A percentile compares a stretch with the other conserved stretches of the same genome.
These are phyloP conservation scores for Ephialtes manifestator DNA, from an alignment of 2,888 invertebrate genomes.

Conservation along the genomic window DNA sequence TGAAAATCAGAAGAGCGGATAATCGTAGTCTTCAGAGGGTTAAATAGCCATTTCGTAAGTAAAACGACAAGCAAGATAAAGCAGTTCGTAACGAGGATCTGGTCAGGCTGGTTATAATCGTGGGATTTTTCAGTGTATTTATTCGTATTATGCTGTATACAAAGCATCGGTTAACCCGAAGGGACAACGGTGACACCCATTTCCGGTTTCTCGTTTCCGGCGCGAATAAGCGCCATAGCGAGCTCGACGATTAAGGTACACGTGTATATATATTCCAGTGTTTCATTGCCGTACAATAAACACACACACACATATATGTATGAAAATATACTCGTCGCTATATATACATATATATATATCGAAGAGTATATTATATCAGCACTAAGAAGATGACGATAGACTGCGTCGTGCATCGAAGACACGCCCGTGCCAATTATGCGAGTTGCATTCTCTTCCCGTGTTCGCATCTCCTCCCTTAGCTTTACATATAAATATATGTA, in stretches of 20 bases:
- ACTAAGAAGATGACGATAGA: slow-evolving; percentile 65
- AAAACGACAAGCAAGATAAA: slow-evolving; percentile 55
- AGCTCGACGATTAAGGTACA: slow-evolving; percentile 68
- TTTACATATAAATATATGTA: slow-evolving; percentile 18
- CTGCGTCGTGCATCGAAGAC: slow-evolving; percentile 67
- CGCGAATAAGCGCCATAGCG: slow-evolving; percentile 53
- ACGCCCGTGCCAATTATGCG: slow-evolving; percentile 82
- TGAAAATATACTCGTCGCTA: too few species aligned
- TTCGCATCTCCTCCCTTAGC: slow-evolving; percentile 48
- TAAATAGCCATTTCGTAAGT: not conserved
- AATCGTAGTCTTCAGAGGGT: too few species aligned
- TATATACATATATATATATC: slow-evolving; percentile 48
- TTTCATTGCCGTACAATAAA: slow-evolving; percentile 6
- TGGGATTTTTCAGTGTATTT: slow-evolving; percentile 42
- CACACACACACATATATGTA: too few species aligned
- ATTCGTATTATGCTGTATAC: slow-evolving; percentile 54
- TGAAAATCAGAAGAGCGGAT: too few species aligned
- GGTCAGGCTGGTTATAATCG: slow-evolving; percentile 19
- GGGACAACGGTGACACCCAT: slow-evolving; percentile 69
- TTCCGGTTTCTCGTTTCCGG: slow-evolving; percentile 77
- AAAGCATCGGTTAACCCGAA: slow-evolving; percentile 70
- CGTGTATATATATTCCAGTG: slow-evolving; percentile 59
- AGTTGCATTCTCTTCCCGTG: slow-evolving; percentile 72
- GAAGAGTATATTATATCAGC: slow-evolving; percentile 49
- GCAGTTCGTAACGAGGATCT: slow-evolving; percentile 63